Conservation (phyloP, 1,140 invertebrate genomes). For the Drosophila malerkotliana region DNA sequence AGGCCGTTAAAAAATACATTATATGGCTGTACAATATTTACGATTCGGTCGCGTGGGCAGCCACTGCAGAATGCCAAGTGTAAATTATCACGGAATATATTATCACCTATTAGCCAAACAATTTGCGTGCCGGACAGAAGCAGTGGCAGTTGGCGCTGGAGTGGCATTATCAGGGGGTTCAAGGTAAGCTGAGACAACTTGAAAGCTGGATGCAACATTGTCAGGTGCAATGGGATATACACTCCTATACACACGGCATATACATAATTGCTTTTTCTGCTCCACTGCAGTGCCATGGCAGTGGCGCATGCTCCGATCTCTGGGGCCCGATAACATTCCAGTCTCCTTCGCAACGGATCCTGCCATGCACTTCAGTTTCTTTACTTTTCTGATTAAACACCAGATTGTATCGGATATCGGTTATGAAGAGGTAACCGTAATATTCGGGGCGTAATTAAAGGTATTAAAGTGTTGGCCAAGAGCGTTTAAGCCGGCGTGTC, state of each 20-base stretch:
- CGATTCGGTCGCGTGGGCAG: slow-evolving; percentile 63
- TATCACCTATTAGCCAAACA: slow-evolving; percentile 63
- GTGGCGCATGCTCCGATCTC: slow-evolving; percentile 53
- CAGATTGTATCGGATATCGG: slow-evolving; percentile 55
- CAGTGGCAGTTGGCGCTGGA: slow-evolving; percentile 9
- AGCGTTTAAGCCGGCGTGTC: slow-evolving; percentile 16
- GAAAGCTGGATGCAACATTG: slow-evolving; percentile 21
- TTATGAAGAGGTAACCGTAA: slow-evolving; percentile 47
- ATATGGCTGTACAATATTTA: slow-evolving; percentile 45
- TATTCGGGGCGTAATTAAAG: slow-evolving; percentile 78
- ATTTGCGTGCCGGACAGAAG: slow-evolving; percentile 60
- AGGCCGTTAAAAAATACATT: slow-evolving; percentile 52
- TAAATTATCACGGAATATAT: slow-evolving; percentile 64
- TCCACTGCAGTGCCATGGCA: slow-evolving; percentile 3
- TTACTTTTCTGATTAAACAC: slow-evolving; percentile 73
- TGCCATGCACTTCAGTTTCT: slow-evolving; percentile 51
- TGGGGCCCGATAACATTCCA: slow-evolving; percentile 66
- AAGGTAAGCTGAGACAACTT: slow-evolving; percentile 59
- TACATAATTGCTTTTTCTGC: slow-evolving; percentile 71
- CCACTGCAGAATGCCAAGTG: slow-evolving; percentile 52
- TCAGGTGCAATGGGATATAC: slow-evolving; percentile 23
- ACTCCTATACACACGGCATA: slow-evolving; percentile 37
- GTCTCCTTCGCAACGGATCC: slow-evolving; percentile 22
- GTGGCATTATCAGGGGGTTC: slow-evolving; percentile 41
- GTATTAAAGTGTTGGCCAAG: slow-evolving; percentile 63